Base-by-base conservation (phyloP, 2,113 vertebrate species). In the Ictidomys tridecemlineatus region DNA sequence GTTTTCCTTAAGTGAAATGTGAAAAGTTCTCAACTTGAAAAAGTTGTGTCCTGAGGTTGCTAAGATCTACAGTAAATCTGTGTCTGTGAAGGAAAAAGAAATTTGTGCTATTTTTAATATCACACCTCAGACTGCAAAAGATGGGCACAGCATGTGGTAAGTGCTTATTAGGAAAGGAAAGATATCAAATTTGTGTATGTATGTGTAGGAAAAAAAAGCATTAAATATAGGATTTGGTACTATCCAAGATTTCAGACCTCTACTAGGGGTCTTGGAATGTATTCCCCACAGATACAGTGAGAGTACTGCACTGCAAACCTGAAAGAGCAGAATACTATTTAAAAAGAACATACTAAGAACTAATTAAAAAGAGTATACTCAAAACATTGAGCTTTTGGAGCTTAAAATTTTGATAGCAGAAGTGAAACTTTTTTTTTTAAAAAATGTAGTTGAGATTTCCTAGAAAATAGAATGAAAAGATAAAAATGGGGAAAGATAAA, bases 401-500 rank as follows among this genome's bases (percentile, higher is more conserved):
- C 84, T 92, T 92, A 87, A 93, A 77, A 65, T 85, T 87, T 69
- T 88, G 17, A 26, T 74, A 84, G n/a, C 73, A 89, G 67, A 88
- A 95, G 18, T 91, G 56, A 30, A 79, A 94, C 87, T 56, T 22
- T 34, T 28, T 76, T 30, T 22, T 39, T 39, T 39, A 70, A 39
- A 69, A 51, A 39, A 91, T 87, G 34, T 86, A 56, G 34, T 96
- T 87, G 65, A 78, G 26, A 34, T 94, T 18, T 72, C 37, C 63
- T 16, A 89, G 34, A 92, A 94, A 89, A 69, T 56, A 85, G 67
- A 69, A 70, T 95, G 86, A 85, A 94, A 92, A 94, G 34, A 80
- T 83, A 73, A 96, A 93, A 78, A 53, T 82, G 45, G 45, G 11
- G 63, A 97, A 93, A 85, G 48, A 69, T 32, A 80, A 96, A 94